Evolutionary conservation across 2,113 vertebrate genomes (phyloP).

Genomic region (Phyllostomus hastatus): DNA sequence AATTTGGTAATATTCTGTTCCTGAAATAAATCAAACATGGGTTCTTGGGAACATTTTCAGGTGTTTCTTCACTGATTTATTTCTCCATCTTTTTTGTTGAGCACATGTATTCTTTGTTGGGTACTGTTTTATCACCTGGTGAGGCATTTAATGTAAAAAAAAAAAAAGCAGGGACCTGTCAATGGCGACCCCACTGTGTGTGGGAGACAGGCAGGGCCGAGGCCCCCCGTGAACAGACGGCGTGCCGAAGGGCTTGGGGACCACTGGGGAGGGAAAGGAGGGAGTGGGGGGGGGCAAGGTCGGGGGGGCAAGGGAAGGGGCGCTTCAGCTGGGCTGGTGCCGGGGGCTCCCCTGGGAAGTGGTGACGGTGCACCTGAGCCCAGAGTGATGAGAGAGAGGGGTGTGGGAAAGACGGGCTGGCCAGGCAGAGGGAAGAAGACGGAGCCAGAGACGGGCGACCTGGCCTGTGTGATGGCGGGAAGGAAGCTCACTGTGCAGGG

Average conservation of each 20-base stretch:
- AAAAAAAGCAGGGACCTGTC: neutral
- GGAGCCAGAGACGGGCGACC: neutral
- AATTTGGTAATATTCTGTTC: neutral
- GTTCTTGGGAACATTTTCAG: neutral
- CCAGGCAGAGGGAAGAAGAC: neutral
- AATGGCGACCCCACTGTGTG: neutral
- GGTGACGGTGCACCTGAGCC: neutral
- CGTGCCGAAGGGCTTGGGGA: neutral
- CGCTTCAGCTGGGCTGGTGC: neutral
- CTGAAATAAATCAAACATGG: neutral
- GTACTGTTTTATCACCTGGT: neutral
- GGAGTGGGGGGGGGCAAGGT: neutral
- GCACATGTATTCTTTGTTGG: neutral
- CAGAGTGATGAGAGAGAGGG: neutral
- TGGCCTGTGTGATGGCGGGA: neutral
- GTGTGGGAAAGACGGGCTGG: neutral
- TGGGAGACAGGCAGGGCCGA: neutral
- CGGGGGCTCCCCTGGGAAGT: neutral
- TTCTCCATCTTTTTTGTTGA: neutral
- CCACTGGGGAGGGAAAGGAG: neutral
- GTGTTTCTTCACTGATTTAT: neutral
- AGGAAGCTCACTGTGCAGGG: neutral
- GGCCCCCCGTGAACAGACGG: neutral
- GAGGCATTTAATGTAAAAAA: neutral
- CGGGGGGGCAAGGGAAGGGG: neutral